phyloP scores from a whole-genome alignment of 2,888 invertebrate genomes.

The Lithodes maja region DNA sequence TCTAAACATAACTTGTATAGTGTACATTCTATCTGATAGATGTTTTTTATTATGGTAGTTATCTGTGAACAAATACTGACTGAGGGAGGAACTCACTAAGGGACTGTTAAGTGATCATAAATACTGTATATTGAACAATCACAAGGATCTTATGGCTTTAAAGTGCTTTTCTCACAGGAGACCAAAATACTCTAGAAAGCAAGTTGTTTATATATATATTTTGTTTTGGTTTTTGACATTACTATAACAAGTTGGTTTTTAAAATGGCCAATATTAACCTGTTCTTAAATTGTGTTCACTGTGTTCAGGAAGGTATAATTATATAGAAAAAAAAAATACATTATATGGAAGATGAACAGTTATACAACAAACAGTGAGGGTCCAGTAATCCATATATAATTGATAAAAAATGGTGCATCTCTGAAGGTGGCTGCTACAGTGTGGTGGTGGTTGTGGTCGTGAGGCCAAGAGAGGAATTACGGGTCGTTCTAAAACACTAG shows the following conservation, averaged over 20 bases:
- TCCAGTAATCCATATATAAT: constrained; percentile 26
- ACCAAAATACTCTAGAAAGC: no score
- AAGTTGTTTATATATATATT: no score
- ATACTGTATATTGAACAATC: no score
- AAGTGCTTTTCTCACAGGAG: no score
- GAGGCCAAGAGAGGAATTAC: neutral
- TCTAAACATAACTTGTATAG: no score
- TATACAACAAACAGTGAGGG: constrained; percentile 26
- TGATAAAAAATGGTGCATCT: constrained; percentile 8
- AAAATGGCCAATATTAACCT: neutral
- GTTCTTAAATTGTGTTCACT: neutral
- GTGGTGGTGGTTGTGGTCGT: neutral
- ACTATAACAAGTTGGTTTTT: no score
- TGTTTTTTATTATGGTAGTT: no score
- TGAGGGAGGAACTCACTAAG: neutral
- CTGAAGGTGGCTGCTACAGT: neutral
- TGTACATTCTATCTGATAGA: no score
- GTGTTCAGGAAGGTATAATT: neutral
- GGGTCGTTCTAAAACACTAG: no score
- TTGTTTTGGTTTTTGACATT: no score
- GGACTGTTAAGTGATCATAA: neutral
- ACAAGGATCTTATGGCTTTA: no score
- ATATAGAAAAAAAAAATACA: neutral
- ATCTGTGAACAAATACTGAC: neutral
- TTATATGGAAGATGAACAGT: neutral